Conservation (phyloP, 2,888 invertebrate genomes). For the Apodemia zela region DNA sequence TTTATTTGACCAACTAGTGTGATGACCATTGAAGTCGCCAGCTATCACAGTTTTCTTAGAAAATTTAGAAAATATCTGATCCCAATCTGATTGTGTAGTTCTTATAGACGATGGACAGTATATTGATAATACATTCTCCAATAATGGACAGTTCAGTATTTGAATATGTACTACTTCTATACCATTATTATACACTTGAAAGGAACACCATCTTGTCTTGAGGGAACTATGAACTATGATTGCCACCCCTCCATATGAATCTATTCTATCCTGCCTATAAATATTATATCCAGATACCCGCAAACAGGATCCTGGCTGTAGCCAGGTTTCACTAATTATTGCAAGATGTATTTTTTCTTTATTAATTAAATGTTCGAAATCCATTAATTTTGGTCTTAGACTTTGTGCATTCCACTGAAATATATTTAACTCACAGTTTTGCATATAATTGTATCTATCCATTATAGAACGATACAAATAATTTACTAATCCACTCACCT, state of each 20-base stretch:
- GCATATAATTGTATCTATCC: not conserved
- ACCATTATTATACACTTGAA: not conserved
- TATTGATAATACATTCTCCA: constrained; percentile 19
- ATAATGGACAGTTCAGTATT: not conserved
- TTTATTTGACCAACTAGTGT: constrained; percentile 18
- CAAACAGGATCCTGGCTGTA: not conserved
- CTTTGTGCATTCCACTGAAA: not conserved
- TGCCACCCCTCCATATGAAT: not conserved
- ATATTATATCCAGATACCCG: not conserved
- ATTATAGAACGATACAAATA: not conserved
- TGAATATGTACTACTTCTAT: not conserved
- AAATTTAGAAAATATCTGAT: not conserved
- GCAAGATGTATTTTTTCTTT: not conserved
- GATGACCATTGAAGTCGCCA: constrained; percentile 23
- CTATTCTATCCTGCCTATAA: not conserved
- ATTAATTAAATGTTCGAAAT: not conserved
- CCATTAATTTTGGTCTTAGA: not conserved
- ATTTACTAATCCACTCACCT: not conserved
- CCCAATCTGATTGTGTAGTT: not conserved
- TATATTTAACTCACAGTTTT: not conserved
- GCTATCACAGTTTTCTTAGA: constrained; percentile 8
- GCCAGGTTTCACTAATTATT: not conserved
- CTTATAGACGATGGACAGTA: constrained; percentile 1
- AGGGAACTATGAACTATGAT: not conserved
- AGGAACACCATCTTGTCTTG: not conserved